Evolutionary conservation across 64 coral and sea anemone genomes (phyloP).

Genomic region (Catalaphyllia jardinei): DNA sequence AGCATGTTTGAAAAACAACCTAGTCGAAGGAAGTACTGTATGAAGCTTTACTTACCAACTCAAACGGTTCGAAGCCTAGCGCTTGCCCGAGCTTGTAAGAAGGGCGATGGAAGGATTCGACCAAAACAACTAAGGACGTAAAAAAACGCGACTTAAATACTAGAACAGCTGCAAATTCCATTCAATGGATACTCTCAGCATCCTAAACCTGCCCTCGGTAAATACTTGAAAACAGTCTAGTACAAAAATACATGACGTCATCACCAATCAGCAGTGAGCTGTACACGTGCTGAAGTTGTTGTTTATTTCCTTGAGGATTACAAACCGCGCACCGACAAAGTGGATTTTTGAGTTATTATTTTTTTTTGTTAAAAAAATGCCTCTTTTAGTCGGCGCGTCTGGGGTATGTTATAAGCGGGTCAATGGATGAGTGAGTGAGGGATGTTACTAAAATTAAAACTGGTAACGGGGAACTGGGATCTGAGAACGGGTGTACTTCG

Average conservation of each 20-base stretch:
- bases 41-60: not conserved
- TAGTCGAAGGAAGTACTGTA: not conserved
- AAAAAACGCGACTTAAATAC: not conserved
- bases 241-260: slow-evolving; percentile 57
- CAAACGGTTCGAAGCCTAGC: not conserved
- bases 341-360: not conserved
- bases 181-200: not conserved
- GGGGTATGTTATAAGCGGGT: too few relatives aligned
- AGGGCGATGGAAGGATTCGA: not conserved
- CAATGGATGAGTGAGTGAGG: too few relatives aligned
- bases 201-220: slow-evolving; percentile 1
- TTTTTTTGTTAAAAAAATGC: too few relatives aligned
- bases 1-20: slow-evolving; percentile 59
- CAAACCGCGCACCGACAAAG: not conserved
- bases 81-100: not conserved
- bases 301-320: not conserved
- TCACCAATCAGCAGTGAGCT: slow-evolving; percentile 31
- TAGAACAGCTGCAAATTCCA: slow-evolving; percentile 23
- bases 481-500: too few relatives aligned
- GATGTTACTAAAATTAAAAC: too few relatives aligned
- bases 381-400: too few relatives aligned
- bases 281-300: slow-evolving; percentile 12
- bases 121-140: not conserved
- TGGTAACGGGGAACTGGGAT: too few relatives aligned
- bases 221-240: slow-evolving; percentile 39